Base-by-base conservation (phyloP, 2,797 vertebrate genomes). In the Rachycentron canadum region DNA sequence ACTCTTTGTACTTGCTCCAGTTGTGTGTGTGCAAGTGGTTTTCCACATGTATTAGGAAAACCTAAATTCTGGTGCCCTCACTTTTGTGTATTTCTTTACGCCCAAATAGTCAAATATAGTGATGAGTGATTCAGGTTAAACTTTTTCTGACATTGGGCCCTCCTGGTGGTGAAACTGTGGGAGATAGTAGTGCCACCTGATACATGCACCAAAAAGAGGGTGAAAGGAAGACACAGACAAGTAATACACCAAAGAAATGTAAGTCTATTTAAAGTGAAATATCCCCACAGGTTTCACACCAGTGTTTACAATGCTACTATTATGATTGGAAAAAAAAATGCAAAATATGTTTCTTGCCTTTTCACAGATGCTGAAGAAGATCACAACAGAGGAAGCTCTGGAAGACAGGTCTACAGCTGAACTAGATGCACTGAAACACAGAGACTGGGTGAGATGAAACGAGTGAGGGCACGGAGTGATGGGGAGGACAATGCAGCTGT, bases 321-420 rank as follows among this genome's bases (percentile, higher is more conserved):
- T 55, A 41, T 52, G 23, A 52, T 7, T 40, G 23, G 28, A 16
- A 25, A 72, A 26, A 9, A 28, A 55, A 8, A 5, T 21, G 1
- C 7, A 10, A 40, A 19, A 23, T 34, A 21, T 65, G 2, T 65
- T 7, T 59, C 1, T 58, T 28, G 1, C 10, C 16, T 68, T 56
- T 36, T 73, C 23, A 12, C 28, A 99, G 98, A 97, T 98, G 94
- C 92, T 99, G 89, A 96, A 94, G 91, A 98, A 96, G 86, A 96
- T 99, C 88, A 93, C 93, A 7, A 94, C 90, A 3, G 95, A 97
- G 13, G 96, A 96, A 47, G 77, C 90, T 0, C 87, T 82, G 25
- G 92, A 90, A n/a, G 96, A 97, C 76, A 87, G 64, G 41, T 94
- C 95, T 0, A 88, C 87, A 0, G 93, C 94, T 0, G 97, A 98